Percentiles rank a stretch among this genome's conserved stretches.
These are phyloP conservation scores for Aramus guarauna DNA, from an alignment of 2,113 vertebrate genomes.

Conservation along the genomic window DNA sequence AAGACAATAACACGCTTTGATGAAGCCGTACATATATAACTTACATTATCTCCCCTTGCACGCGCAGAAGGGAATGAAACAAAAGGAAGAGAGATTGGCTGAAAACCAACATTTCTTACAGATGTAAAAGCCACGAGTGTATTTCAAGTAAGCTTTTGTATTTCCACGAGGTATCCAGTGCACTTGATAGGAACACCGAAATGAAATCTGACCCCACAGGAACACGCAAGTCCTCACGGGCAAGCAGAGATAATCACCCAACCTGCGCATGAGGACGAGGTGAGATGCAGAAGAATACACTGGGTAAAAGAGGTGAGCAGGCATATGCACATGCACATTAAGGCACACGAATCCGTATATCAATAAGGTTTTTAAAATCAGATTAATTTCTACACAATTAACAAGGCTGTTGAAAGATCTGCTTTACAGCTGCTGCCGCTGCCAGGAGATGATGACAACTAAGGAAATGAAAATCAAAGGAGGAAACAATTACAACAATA, in stretches of 20 bases:
- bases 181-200: neutral
- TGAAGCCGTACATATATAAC: neutral
- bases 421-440: slow-evolving; percentile 64
- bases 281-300: neutral
- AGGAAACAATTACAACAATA: slow-evolving; percentile 75
- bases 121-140: neutral
- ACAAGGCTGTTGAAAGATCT: slow-evolving; percentile 69
- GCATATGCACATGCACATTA: neutral
- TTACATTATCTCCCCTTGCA: neutral
- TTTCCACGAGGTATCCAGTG: neutral
- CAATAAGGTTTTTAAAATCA: slow-evolving; percentile 61
- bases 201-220: neutral
- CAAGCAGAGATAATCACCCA: neutral
- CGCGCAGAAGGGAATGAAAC: neutral
- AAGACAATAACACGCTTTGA: neutral
- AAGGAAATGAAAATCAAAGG: slow-evolving; percentile 76
- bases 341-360: neutral
- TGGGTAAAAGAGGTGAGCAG: neutral
- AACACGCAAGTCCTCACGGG: neutral
- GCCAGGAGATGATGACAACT: slow-evolving; percentile 71
- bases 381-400: slow-evolving; percentile 72
- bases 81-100: neutral
- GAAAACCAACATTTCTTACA: neutral
- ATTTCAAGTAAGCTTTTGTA: neutral
- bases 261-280: neutral